These are phyloP conservation scores for Struthio camelus DNA, from an alignment of 2,113 vertebrate species.

Conservation along the genomic window DNA sequence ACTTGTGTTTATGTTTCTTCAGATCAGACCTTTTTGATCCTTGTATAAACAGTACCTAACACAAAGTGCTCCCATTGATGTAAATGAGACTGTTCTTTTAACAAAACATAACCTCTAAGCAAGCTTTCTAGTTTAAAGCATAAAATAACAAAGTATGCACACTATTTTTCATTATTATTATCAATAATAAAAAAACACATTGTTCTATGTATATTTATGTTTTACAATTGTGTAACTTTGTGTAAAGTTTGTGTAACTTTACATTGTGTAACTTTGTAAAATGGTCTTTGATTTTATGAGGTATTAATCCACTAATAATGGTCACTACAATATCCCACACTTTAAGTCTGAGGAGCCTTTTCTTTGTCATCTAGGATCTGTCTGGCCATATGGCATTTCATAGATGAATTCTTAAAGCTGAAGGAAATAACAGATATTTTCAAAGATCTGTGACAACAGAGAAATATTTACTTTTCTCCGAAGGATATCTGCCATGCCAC, in stretches of 20 bases:
- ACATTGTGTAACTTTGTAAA: neutral
- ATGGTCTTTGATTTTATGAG: neutral
- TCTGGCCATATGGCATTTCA: neutral
- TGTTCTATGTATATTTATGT: neutral
- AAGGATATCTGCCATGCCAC: neutral
- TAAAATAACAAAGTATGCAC: neutral
- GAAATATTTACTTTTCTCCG: neutral
- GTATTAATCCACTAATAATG: neutral
- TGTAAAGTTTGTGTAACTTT: no score
- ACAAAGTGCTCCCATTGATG: neutral
- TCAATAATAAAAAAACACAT: accelerated
- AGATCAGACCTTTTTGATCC: neutral
- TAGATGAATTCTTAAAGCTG: neutral
- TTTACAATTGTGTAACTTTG: neutral
- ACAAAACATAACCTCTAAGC: neutral
- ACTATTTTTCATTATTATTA: neutral
- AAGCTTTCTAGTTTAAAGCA: neutral
- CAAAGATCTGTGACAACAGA: neutral
- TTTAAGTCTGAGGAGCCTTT: neutral
- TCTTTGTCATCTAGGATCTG: neutral
- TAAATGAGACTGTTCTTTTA: neutral
- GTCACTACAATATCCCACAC: accelerated
- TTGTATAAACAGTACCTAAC: neutral
- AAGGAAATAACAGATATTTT: neutral
- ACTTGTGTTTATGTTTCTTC: neutral